Evolutionary conservation across 1,140 invertebrate genomes (phyloP), one percentile per base, ranked within the genome.

Genomic region (Pinna nobilis): DNA sequence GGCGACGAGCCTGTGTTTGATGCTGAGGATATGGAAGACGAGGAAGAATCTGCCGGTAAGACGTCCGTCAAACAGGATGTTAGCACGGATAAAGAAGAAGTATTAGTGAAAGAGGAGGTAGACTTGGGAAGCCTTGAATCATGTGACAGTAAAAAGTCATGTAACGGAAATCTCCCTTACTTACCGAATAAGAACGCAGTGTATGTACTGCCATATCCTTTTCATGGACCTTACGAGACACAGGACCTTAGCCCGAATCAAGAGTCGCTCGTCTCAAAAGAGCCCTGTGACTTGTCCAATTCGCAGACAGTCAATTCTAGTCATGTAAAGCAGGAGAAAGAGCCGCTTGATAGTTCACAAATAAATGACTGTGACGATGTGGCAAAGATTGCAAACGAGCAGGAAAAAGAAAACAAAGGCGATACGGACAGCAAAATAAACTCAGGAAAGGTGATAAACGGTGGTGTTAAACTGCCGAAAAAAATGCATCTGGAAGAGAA

Each of bases 171-270:
- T 37, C 20, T 68, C 67, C 77, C 82, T 2, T 80, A 79, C 49
- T 76, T 85, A 7, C 82, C 85, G 65, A 86, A 86, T 65, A 84
- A 82, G 68, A 85, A 86, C 78, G 85, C 83, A 47, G 83, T 85
- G 3, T 85, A 86, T 64, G 71, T 84, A 74, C 76, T 85, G 15
- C 82, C 80, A 11, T 80, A 83, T 53, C 83, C 80, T 11, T 76
- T 79, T 25, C 79, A 81, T 63, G 70, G n/a, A n/a, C n/a, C n/a
- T n/a, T n/a, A n/a, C n/a, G n/a, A n/a, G n/a, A 66, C 41, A 20
- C 32, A 73, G 9, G 70, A 66, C 11, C 28, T 59, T 5, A 59
- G 61, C n/a, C 51, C 37, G 15, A 68, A 49, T 37, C 64, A 69
- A 57, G 53, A 28, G n/a, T 55, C 61, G 41, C 35, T 65, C 15